Evolutionary conservation across 2,888 invertebrate genomes (phyloP).

Genomic region (Drosophila parthenogenetica): DNA sequence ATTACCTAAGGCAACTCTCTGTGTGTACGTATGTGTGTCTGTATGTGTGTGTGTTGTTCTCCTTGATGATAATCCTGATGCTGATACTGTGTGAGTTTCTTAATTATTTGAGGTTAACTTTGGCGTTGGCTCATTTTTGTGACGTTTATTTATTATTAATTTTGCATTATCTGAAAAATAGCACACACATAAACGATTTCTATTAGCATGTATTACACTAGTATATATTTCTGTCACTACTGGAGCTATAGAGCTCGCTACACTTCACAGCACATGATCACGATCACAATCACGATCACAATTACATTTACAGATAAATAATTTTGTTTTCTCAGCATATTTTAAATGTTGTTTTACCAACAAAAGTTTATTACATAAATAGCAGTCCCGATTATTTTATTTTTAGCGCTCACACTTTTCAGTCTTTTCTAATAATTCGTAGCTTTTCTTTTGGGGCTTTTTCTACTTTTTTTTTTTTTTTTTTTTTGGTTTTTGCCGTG

Average conservation of each 20-base stretch:
- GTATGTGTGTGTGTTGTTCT: not conserved
- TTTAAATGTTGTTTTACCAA: constrained; percentile 30
- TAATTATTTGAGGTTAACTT: constrained; percentile 64
- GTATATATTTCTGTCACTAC: not conserved
- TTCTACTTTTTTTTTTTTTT: constrained; percentile 21
- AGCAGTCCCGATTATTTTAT: constrained; percentile 82
- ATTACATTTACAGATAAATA: constrained; percentile 10
- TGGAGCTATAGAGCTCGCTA: constrained; percentile 19
- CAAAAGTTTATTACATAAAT: constrained; percentile 82
- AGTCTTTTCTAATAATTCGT: constrained; percentile 65
- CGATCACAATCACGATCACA: constrained; percentile 6
- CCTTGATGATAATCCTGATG: constrained; percentile 39
- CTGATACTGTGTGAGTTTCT: constrained; percentile 35
- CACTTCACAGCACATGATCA: constrained; percentile 48
- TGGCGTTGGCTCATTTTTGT: constrained; percentile 70
- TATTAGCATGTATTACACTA: constrained; percentile 21
- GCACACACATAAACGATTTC: constrained; percentile 19
- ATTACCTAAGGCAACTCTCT: constrained; percentile 52
- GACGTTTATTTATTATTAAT: constrained; percentile 42
- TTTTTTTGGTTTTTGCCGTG: constrained; percentile 42
- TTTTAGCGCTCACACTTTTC: constrained; percentile 81
- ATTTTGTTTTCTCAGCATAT: not conserved
- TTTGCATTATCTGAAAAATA: constrained; percentile 77
- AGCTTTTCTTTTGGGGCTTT: too few relatives aligned
- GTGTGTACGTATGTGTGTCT: constrained; percentile 7